phyloP scores from a whole-genome alignment of 2,888 invertebrate genomes.

The Syrphus vitripennis region DNA sequence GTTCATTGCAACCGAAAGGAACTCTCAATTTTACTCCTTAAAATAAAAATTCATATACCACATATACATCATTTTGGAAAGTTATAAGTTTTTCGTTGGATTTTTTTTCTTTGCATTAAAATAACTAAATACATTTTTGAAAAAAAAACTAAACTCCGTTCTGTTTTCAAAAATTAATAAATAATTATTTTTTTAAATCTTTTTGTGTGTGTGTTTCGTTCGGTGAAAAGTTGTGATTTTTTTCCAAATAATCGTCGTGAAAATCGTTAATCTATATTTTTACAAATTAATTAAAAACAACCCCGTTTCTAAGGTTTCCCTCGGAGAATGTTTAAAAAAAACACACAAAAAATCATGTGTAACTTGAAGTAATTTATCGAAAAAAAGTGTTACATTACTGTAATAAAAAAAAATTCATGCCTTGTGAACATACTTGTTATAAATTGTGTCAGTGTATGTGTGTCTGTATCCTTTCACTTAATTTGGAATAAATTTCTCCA shows the following conservation, averaged over 20 bases:
- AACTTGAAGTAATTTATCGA: conserved; percentile 4
- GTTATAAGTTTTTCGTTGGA: not conserved
- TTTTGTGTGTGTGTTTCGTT: not conserved
- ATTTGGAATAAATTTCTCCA: conserved; percentile 34
- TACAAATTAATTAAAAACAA: not conserved
- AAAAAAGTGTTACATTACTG: conserved; percentile 9
- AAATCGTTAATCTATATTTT: not conserved
- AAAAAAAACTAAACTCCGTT: not conserved
- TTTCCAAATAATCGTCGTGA: not conserved
- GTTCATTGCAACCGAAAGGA: conserved; percentile 76
- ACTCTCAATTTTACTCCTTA: conserved; percentile 65
- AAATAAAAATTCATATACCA: conserved; percentile 38
- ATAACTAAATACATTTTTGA: not conserved
- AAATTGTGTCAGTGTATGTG: conserved; percentile 4
- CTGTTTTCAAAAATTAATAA: not conserved
- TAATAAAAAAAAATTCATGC: conserved; percentile 18
- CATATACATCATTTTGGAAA: not conserved
- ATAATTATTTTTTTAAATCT: not conserved
- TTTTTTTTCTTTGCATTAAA: not conserved
- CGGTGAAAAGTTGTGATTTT: not conserved
- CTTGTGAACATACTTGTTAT: conserved; percentile 8
- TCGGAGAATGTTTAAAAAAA: not conserved
- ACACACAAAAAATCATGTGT: conserved; percentile 14
- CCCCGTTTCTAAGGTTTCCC: not conserved
- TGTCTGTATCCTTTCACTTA: conserved; percentile 29